These are phyloP conservation scores for Channa maculata DNA, from an alignment of 2,113 vertebrate species.

Conservation along the genomic window DNA sequence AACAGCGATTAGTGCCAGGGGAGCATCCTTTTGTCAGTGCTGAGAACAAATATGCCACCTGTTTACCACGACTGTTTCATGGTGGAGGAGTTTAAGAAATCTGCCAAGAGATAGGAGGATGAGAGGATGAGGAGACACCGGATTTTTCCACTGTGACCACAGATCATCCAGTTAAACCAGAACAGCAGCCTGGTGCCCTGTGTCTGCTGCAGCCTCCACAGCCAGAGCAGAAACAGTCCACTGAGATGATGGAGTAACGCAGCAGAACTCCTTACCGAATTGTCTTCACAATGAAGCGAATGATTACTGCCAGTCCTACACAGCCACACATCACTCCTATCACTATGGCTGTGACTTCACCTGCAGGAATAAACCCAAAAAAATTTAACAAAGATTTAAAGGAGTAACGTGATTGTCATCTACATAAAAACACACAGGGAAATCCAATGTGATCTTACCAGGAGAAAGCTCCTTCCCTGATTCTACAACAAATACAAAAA, in stretches of 20 bases:
- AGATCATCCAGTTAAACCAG: neutral
- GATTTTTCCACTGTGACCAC: neutral
- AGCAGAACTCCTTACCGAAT: slow-evolving; percentile 71
- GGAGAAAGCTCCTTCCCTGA: slow-evolving; percentile 75
- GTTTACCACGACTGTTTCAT: slow-evolving; percentile 77
- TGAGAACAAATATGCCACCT: slow-evolving; percentile 73
- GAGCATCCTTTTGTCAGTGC: slow-evolving; percentile 51
- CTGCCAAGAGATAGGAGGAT: slow-evolving; percentile 73
- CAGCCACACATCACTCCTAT: slow-evolving; percentile 83
- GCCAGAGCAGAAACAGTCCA: neutral
- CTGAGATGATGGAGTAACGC: neutral
- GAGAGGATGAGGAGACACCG: slow-evolving; percentile 40
- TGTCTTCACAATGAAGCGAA: slow-evolving; percentile 82
- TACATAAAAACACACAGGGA: neutral
- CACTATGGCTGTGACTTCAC: slow-evolving; percentile 83
- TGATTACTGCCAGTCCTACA: slow-evolving; percentile 78
- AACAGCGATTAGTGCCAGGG: slow-evolving; percentile 16
- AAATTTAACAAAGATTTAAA: neutral
- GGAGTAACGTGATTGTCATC: neutral
- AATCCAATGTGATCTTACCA: slow-evolving; percentile 69
- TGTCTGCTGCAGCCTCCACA: neutral
- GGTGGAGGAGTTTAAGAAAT: slow-evolving; percentile 77
- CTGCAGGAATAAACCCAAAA: slow-evolving; percentile 49
- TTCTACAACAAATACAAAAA: slow-evolving; percentile 63
- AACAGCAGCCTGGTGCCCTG: neutral